phyloP scores from a whole-genome alignment of 2,888 invertebrate species.

The Cataglyphis livida region DNA sequence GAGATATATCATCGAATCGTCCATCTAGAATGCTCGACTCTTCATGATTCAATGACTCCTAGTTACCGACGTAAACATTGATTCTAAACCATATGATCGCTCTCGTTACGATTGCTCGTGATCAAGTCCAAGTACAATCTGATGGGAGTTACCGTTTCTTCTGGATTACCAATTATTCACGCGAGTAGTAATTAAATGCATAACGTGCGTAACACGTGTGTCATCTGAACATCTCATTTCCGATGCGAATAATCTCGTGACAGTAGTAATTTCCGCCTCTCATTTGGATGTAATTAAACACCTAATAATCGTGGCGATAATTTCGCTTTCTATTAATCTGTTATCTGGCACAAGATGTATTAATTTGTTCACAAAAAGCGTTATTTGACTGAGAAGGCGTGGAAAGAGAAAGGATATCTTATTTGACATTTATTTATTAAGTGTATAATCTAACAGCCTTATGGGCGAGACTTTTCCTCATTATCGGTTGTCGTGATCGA shows the following conservation, averaged over 20 bases:
- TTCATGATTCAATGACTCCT: too few species aligned
- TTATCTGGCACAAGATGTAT: neutral
- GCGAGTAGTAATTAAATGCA: neutral
- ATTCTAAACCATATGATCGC: neutral
- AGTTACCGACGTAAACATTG: constrained; percentile 13
- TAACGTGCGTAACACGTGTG: constrained; percentile 5
- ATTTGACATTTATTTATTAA: neutral
- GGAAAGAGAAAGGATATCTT: neutral
- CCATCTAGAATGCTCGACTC: too few species aligned
- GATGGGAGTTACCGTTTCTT: neutral
- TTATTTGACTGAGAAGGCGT: neutral
- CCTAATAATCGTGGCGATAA: neutral
- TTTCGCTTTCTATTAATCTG: neutral
- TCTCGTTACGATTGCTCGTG: neutral
- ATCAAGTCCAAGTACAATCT: neutral
- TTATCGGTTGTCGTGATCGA: neutral
- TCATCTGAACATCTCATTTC: neutral
- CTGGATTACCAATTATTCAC: neutral
- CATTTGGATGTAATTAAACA: neutral
- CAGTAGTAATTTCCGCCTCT: neutral
- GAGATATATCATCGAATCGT: too few species aligned
- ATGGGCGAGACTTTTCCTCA: neutral
- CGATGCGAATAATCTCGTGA: neutral
- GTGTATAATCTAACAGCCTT: neutral
- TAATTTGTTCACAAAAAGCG: neutral